Base-by-base conservation (phyloP, 2,797 vertebrate genomes). In the Threskiornis aethiopicus region DNA sequence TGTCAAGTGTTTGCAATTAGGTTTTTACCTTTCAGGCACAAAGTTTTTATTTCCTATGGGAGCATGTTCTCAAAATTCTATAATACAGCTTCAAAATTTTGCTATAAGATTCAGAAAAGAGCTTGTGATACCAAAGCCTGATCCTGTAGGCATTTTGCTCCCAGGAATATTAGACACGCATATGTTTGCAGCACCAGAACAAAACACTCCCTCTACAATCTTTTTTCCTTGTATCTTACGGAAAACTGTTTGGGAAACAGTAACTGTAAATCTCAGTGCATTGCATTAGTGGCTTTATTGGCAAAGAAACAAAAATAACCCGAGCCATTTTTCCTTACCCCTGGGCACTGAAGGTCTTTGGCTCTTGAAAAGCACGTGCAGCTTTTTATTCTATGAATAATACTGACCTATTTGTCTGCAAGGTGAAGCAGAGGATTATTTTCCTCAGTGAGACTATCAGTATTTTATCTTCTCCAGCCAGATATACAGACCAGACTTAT, bases 1-100 rank as follows among this genome's bases (percentile, higher is more conserved):
- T 86, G 89, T 91, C 88, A 96, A 96, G 78, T 89, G 44, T 71
- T 94, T 84, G 87, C 58, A 94, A 94, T 96, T 89, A 95, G 51
- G 62, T 52, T 95, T 96, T 91, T 92, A 95, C 81, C 75, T 96
- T 94, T 93, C 78, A 78, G 78, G 81, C 78, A 77, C 51, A 87
- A 20, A 66, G 33, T 19, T 94, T 89, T 87, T 94, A 91, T 91
- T 91, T 92, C 92, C 95, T 86, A 13, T 58, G 82, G 76, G 76
- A 92, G 39, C 44, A 71, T 6, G 24, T 61, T 91, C 84, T 72
- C 91, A 91, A 78, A 80, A 89, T 90, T 78, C 61, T 83, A 3
- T 65, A 78, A 85, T 29, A 69, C 0, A 58, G 61, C 59, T 92
- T 77, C 58, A 73, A 93, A 87, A 80, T 80, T 90, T 85, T 93